phyloP scores from a whole-genome alignment of 2,888 invertebrate species.

The Andricus quercusramuli region DNA sequence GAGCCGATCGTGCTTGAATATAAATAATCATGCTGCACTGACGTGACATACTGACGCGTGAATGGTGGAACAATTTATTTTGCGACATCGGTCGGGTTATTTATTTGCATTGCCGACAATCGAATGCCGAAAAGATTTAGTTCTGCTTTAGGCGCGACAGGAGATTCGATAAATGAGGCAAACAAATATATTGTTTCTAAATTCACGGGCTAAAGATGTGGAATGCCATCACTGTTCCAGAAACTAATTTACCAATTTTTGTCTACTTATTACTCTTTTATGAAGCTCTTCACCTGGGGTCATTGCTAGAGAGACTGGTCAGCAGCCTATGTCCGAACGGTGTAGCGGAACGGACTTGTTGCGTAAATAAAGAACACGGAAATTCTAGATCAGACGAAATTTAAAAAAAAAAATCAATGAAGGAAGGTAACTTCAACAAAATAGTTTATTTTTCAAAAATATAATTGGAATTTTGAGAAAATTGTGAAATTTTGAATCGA shows the following conservation, averaged over 20 bases:
- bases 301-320: too few species aligned
- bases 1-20: constrained; percentile 10
- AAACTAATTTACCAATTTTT: too few species aligned
- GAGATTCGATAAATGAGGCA: constrained; percentile 13
- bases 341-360: too few species aligned
- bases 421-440: too few species aligned
- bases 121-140: constrained; percentile 32
- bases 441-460: too few species aligned
- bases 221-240: neutral
- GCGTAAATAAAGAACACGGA: too few species aligned
- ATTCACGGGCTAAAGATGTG: constrained; percentile 6
- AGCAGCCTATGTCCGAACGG: too few species aligned
- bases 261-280: too few species aligned
- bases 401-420: too few species aligned
- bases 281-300: too few species aligned
- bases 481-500: neutral
- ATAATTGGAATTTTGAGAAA: too few species aligned
- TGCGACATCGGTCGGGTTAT: constrained; percentile 14
- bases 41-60: constrained; percentile 29
- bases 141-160: neutral
- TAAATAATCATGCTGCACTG: constrained; percentile 33
- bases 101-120: constrained; percentile 24
- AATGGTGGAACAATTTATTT: constrained; percentile 37
- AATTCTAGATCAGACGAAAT: too few species aligned
- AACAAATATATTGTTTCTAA: constrained; percentile 15